Percentiles rank a stretch among this genome's conserved stretches.
phyloP scores from a whole-genome alignment of 2,888 invertebrate species.

The Clusia tigrina region DNA sequence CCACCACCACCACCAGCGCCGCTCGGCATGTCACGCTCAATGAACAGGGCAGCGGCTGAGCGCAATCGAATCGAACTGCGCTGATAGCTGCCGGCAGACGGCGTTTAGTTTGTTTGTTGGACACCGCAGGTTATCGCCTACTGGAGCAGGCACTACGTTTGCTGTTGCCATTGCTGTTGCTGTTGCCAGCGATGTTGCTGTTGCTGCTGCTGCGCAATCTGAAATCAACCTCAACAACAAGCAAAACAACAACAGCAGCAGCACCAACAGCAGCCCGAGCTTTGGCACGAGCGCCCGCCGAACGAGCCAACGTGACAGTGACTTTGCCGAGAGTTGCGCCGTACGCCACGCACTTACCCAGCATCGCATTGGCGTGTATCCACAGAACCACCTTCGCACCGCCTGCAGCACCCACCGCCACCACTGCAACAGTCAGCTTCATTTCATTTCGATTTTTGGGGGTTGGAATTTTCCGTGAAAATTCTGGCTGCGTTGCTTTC shows the following conservation, averaged over 20 bases:
- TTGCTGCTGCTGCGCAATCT: slow-evolving; percentile 21
- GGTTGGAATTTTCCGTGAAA: slow-evolving; percentile 49
- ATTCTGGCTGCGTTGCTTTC: slow-evolving; percentile 41
- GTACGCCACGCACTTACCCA: not conserved
- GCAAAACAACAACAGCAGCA: slow-evolving; percentile 1
- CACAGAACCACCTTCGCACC: slow-evolving; percentile 6
- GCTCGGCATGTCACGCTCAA: slow-evolving; percentile 35
- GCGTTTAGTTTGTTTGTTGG: slow-evolving; percentile 7
- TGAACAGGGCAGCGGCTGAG: slow-evolving; percentile 29
- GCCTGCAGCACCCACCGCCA: not conserved
- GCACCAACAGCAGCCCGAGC: slow-evolving; percentile 12
- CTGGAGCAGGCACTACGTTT: slow-evolving; percentile 16
- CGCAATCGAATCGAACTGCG: not conserved
- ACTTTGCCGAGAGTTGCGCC: slow-evolving; percentile 16
- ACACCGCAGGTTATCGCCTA: slow-evolving; percentile 11
- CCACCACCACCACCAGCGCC: not conserved
- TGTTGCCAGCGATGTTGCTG: slow-evolving; percentile 16
- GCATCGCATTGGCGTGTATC: not conserved
- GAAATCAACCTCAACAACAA: not conserved
- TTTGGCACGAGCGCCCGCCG: slow-evolving; percentile 3
- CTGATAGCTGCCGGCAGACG: slow-evolving; percentile 4
- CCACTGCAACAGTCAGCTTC: not conserved
- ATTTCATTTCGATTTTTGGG: slow-evolving; percentile 35
- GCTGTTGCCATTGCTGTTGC: slow-evolving; percentile 21
- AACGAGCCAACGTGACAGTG: slow-evolving; percentile 26